Base-by-base conservation (phyloP, 2,888 invertebrate species). In the Macaria liturata region DNA sequence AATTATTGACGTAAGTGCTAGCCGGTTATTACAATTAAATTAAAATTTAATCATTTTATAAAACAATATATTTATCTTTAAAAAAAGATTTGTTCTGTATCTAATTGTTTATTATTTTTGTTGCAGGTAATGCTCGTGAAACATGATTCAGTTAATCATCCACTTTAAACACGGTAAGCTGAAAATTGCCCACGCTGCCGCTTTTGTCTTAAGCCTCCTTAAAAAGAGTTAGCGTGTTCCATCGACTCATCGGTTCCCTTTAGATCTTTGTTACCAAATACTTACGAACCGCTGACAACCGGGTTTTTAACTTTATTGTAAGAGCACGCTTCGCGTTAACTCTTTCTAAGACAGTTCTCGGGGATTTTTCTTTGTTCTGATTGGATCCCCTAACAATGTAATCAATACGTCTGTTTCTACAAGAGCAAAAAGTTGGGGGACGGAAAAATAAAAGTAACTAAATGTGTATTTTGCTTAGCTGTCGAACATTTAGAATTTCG, bases 191-290 rank as follows among this genome's bases (percentile, higher is more conserved):
- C 9, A n/a, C 51, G 54, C 76, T 66, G 4, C 3, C 62, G 58
- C 64, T 57, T 49, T 9, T 71, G 3, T 37, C 61, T 72, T 66
- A 3, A 6, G 64, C 62, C 32, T 52, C 62, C 20, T 54, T 59
- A 62, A 59, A 62, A 76, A 70, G 64, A 74, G 73, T 76, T 71
- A 78, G 75, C 78, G 74, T 82, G 82, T 81, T 74, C 74, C 71
- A 68, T 64, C 71, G 67, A 78, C 71, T 80, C 71, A 65, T 75
- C 72, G 69, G 78, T 83, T 81, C 83, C 76, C 66, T 76, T 74
- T 73, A 80, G 79, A 85, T 85, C 83, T 83, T 81, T 83, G 81
- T 79, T 80, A 80, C 78, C 77, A 75, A 84, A 85, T 81, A 82
- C 83, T 82, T 71, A 66, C 69, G 70, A 76, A 77, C 74, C 72